Evolutionary conservation across 2,797 vertebrate genomes (phyloP).

Genomic region (Acrocephalus scirpaceus): DNA sequence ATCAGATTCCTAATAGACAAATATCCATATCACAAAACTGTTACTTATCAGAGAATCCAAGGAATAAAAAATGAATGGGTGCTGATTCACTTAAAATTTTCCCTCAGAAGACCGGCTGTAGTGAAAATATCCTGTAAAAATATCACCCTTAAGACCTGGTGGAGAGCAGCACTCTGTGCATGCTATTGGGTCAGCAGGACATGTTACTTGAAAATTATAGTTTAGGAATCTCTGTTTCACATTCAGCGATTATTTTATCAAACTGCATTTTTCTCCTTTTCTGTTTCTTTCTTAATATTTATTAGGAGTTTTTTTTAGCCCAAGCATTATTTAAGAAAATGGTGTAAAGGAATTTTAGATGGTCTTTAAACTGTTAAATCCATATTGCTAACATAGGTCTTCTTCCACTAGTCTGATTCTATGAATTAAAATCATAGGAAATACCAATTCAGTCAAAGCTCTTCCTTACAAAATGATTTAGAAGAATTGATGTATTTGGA

Average conservation of each 20-base stretch:
- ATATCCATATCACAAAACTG: neutral
- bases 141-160: neutral
- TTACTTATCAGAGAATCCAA: neutral
- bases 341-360: neutral
- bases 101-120: neutral
- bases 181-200: neutral
- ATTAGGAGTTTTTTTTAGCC: neutral
- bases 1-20: neutral
- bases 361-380: neutral
- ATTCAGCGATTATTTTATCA: neutral
- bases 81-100: neutral
- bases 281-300: neutral
- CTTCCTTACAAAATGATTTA: neutral
- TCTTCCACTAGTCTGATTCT: neutral
- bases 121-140: neutral
- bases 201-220: neutral
- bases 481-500: neutral
- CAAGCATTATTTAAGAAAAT: neutral
- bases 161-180: neutral
- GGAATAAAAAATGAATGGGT: neutral
- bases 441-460: neutral
- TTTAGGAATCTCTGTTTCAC: neutral
- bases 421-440: neutral
- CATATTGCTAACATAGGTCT: neutral
- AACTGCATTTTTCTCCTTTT: neutral